Base-by-base conservation (phyloP, 1,140 invertebrate genomes). In the Gerris buenoi region DNA sequence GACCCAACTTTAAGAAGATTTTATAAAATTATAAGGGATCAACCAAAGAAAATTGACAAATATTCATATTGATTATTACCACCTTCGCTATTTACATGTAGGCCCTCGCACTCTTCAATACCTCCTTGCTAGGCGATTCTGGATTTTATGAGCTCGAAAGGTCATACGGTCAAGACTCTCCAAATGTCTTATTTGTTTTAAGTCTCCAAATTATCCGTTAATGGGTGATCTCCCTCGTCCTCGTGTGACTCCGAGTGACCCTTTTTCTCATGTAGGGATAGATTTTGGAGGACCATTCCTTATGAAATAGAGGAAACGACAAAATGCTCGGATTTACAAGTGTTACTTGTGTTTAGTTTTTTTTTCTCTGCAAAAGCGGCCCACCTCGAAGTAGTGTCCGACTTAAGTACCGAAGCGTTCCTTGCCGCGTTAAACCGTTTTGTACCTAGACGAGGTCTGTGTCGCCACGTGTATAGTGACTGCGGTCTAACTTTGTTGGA, bases 401-500 rank as follows among this genome's bases (percentile, higher is more conserved):
- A 71, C 58, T 64, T 73, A 15, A 69, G 71, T 13, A 69, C 71
- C 22, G 68, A 71, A 46, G 64, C 71, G 23, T 74, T 73, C 73
- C 26, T 75, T 33, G 70, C 73, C 63, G 70, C 75, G 5, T 69
- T 79, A n/a, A 64, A 72, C 29, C 58, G 76, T 28, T 79, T 79
- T 68, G 67, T 74, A 13, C 56, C 72, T 27, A 33, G 74, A 29
- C 65, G 77, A 70, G 75, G 76, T 18, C 46, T 70, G 5, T 71
- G 74, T 25, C 18, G 68, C 15, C 10, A 71, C 25, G 60, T 77
- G 0, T 72, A 71, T 56, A 73, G 66, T 56, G 77, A 79, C 69
- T 76, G 74, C 69, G 77, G 73, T 23, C 73, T 13, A 78, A 76
- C 68, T 78, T 79, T 71, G 70, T 74, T 15, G 76, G 76, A 33